phyloP scores from a whole-genome alignment of 2,888 invertebrate species.

The Tipula helvola region DNA sequence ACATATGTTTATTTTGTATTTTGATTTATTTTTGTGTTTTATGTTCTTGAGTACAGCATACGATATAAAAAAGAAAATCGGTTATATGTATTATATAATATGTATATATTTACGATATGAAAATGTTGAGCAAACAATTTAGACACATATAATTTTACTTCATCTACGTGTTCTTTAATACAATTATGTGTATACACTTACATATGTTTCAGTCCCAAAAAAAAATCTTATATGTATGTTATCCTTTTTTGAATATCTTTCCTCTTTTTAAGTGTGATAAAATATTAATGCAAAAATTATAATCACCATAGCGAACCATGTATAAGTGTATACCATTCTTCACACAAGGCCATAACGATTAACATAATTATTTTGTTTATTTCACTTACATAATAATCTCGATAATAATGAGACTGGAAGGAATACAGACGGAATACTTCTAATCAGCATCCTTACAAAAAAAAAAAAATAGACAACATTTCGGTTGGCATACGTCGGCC shows the following conservation, averaged over 20 bases:
- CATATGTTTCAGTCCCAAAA: background rate
- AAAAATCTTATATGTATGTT: background rate
- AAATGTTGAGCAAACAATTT: background rate
- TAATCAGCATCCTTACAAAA: too few species aligned
- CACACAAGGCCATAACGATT: background rate
- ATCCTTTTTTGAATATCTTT: background rate
- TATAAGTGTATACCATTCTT: background rate
- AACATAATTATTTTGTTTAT: background rate
- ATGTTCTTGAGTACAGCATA: background rate
- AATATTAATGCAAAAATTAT: background rate
- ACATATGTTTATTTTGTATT: background rate
- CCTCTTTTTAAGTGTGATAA: background rate
- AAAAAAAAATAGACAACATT: too few species aligned
- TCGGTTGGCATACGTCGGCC: too few species aligned
- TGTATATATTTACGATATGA: background rate
- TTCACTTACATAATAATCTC: background rate
- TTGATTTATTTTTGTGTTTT: background rate
- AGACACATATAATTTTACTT: background rate
- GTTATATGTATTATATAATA: background rate
- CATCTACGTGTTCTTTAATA: too few species aligned
- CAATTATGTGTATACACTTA: background rate
- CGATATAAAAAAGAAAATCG: background rate
- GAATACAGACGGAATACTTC: too few species aligned
- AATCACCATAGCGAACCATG: background rate
- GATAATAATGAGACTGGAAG: background rate